Base-by-base conservation (phyloP, 1,140 invertebrate species). In the Neodiprion pinetum region DNA sequence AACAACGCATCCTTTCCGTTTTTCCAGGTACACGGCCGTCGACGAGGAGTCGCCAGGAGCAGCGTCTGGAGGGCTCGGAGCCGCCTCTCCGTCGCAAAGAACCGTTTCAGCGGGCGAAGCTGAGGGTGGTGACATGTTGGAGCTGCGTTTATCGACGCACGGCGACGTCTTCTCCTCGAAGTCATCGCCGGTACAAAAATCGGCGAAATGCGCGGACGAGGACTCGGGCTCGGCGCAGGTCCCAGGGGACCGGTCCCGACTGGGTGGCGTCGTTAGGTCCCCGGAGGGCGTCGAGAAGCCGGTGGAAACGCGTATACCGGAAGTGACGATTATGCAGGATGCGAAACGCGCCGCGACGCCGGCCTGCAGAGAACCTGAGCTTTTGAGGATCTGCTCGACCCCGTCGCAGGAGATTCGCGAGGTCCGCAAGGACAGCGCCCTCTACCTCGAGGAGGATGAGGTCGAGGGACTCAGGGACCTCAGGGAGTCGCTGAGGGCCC, bases 401-500 rank as follows among this genome's bases (percentile, higher is more conserved):
- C n/a, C 23, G 12, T 17, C 70, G 11, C 49, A 53, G 0, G 79
- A 80, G 4, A 78, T 78, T 40, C 47, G 72, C 12, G 80, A 83
- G 17, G 78, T 75, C 50, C 75, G 83, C 3, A 84, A 84, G 50
- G 84, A 84, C 77, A 85, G 84, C 69, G 84, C 84, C 0, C 67
- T 86, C 10, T 85, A 80, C 47, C 69, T 80, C 8, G 84, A 84
- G 3, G 83, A 84, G n/a, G 84, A 84, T 1, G 83, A 84, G n/a
- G 72, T 72, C 3, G 82, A 80, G 12, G 77, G 80, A 17, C 14
- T 79, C 21, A 76, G 78, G 5, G 77, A 77, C 11, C 70, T 82
- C 0, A 73, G 66, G 10, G 79, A 81, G 21, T 67, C 71, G 1
- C 67, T 71, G 7, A 76, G 48, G 9, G 75, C 77, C 1, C 73